Conservation (phyloP, 92 coral and sea anemone species). For the Desmophyllum pertusum region DNA sequence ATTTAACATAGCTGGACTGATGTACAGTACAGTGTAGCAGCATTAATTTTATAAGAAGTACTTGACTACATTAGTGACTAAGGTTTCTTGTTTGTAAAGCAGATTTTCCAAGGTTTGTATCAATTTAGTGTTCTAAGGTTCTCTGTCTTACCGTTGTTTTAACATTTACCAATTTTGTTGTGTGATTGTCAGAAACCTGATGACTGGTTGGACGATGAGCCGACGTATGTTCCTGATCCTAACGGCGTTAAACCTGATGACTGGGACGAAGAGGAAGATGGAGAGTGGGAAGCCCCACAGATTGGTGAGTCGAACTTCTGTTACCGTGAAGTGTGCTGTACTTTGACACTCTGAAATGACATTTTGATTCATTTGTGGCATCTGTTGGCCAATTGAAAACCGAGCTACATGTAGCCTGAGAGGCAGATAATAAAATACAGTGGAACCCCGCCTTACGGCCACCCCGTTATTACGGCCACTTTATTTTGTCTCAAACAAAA, state of each 20-base stretch:
- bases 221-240: constrained; percentile 92
- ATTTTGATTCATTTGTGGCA: not conserved
- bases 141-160: not conserved
- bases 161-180: not conserved
- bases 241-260: constrained; percentile 94
- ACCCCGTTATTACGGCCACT: too few relatives aligned
- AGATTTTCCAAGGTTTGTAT: not conserved
- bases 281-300: constrained; percentile 99
- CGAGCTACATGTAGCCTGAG: too few relatives aligned
- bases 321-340: not conserved
- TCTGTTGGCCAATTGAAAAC: not conserved
- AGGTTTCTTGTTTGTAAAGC: not conserved
- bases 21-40: too few relatives aligned
- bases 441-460: too few relatives aligned
- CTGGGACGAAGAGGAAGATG: constrained; percentile 99
- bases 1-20: too few relatives aligned
- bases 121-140: too few relatives aligned
- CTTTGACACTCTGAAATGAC: not conserved
- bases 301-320: constrained; percentile 55
- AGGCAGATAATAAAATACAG: too few relatives aligned
- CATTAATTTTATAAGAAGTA: too few relatives aligned
- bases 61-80: too few relatives aligned
- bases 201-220: constrained; percentile 97
- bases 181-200: constrained; percentile 81
- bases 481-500: too few relatives aligned